These are phyloP conservation scores for Tyto alba DNA, from an alignment of 2,113 vertebrate species.

Conservation along the genomic window DNA sequence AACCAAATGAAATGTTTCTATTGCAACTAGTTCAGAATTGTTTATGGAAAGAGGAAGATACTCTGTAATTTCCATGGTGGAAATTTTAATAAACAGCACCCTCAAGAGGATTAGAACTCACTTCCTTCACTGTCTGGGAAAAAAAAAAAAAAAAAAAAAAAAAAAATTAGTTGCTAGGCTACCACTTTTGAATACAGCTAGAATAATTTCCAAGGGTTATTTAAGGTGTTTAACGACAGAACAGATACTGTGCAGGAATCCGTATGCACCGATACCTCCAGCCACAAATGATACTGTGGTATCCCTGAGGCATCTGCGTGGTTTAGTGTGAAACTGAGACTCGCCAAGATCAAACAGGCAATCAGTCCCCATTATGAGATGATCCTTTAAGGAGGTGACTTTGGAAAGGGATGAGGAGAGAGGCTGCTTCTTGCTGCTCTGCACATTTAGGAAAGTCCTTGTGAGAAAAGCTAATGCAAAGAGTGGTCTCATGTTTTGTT, in stretches of 20 bases:
- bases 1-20: background rate
- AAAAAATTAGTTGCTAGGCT: conserved; percentile 37
- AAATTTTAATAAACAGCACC: conserved; percentile 70
- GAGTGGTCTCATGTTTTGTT: background rate
- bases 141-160: background rate
- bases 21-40: background rate
- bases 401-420: background rate
- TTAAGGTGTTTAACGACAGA: conserved; percentile 41
- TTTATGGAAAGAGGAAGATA: background rate
- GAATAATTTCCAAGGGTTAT: conserved; percentile 52
- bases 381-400: background rate
- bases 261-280: background rate
- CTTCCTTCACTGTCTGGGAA: background rate
- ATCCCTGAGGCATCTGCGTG: background rate
- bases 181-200: conserved; percentile 28
- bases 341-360: background rate
- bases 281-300: background rate
- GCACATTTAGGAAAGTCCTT: background rate
- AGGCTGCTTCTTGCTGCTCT: background rate
- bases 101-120: conserved; percentile 58
- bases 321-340: background rate
- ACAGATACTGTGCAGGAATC: background rate
- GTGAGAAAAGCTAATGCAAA: background rate
- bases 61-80: background rate
- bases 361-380: background rate